These are phyloP conservation scores for Diachasmimorpha longicaudata DNA, from an alignment of 1,140 invertebrate genomes.

Conservation along the genomic window DNA sequence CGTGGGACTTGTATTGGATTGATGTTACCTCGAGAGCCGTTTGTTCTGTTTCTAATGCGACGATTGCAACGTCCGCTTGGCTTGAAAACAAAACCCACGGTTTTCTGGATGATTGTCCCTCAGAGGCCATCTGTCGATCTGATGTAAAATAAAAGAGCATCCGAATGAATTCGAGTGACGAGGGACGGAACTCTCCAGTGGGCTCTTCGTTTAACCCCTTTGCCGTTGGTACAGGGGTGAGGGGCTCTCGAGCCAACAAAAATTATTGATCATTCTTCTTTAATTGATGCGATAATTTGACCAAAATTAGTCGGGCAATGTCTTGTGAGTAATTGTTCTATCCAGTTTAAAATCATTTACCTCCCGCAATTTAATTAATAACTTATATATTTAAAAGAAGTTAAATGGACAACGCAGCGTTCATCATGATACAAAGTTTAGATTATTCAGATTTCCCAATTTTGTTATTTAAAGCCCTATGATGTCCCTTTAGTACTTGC, in stretches of 20 bases:
- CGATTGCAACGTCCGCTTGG: slow-evolving; percentile 53
- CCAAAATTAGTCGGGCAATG: neutral
- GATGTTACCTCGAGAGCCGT: slow-evolving; percentile 33
- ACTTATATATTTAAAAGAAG: too few relatives aligned
- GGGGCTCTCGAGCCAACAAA: neutral
- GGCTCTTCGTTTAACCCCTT: slow-evolving; percentile 59
- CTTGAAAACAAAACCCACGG: slow-evolving; percentile 59
- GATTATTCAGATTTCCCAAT: too few relatives aligned
- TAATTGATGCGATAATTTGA: neutral
- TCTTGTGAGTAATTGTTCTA: too few relatives aligned
- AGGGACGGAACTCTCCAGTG: slow-evolving; percentile 59
- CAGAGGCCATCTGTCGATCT: slow-evolving; percentile 53
- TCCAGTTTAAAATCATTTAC: too few relatives aligned
- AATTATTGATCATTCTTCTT: slow-evolving; percentile 12
- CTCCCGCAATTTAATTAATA: too few relatives aligned
- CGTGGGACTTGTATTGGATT: neutral
- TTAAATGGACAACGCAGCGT: too few relatives aligned
- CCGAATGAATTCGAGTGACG: slow-evolving; percentile 35
- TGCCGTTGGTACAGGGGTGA: slow-evolving; percentile 4
- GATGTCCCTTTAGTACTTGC: too few relatives aligned
- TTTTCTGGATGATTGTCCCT: slow-evolving; percentile 11
- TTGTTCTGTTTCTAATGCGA: slow-evolving; percentile 58
- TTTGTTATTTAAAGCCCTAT: too few relatives aligned
- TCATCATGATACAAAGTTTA: too few relatives aligned
- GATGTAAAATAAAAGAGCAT: slow-evolving; percentile 50